Evolutionary conservation across 1,140 invertebrate genomes (phyloP).

Genomic region (Calephelis virginiensis): DNA sequence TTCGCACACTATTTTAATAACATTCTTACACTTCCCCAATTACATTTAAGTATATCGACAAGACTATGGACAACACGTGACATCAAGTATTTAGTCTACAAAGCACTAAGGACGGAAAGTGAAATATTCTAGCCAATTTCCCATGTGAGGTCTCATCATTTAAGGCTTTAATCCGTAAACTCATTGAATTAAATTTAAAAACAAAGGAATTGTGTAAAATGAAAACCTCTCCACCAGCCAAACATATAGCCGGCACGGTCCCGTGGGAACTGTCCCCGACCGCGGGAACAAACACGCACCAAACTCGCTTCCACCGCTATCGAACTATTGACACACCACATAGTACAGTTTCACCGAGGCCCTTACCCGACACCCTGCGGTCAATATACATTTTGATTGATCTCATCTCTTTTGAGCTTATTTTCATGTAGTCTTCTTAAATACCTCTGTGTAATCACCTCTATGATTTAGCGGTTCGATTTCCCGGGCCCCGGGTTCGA

Average conservation of each 20-base stretch:
- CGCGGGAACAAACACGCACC: constrained; percentile 56
- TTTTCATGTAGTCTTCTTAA: background rate
- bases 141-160: background rate
- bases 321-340: constrained; percentile 45
- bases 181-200: background rate
- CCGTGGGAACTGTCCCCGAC: constrained; percentile 46
- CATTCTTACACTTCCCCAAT: no score
- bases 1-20: no score
- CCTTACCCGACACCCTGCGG: background rate
- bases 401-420: background rate
- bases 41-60: no score
- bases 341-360: constrained; percentile 6
- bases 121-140: background rate
- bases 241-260: constrained; percentile 37
- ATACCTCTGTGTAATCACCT: no score
- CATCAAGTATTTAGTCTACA: no score
- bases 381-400: no score
- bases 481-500: no score
- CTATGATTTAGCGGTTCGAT: no score
- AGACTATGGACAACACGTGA: no score
- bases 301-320: constrained; percentile 38
- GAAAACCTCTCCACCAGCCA: background rate
- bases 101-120: no score
- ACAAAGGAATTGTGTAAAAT: background rate
- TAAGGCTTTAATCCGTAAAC: background rate